Evolutionary conservation across 2,113 vertebrate genomes (phyloP).

Genomic region (Chlamydotis undulata): DNA sequence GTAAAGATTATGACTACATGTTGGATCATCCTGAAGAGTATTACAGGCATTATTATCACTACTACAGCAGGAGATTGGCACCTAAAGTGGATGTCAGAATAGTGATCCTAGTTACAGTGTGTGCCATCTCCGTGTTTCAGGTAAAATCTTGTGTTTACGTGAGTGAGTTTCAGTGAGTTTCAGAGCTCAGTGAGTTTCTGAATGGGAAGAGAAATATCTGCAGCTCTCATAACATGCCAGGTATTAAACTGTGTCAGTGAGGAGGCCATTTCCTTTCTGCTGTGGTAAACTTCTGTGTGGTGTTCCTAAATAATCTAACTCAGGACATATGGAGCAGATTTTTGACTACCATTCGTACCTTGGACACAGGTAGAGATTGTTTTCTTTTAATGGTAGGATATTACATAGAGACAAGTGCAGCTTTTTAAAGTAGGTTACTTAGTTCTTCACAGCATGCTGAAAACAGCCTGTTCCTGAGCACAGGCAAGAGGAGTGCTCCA

Average conservation of each 20-base stretch:
- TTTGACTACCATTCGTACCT: not conserved
- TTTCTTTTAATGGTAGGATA: not conserved
- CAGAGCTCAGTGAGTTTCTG: not conserved
- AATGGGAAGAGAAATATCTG: not conserved
- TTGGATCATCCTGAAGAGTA: conserved; percentile 96
- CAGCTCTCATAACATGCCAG: fast-evolving
- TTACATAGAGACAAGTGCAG: not conserved
- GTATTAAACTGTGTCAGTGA: not conserved
- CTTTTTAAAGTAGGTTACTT: not conserved
- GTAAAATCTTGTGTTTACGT: conserved; percentile 62
- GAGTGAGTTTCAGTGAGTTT: too few relatives aligned
- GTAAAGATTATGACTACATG: conserved; percentile 97
- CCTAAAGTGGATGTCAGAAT: conserved; percentile 92
- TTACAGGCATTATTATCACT: conserved; percentile 95
- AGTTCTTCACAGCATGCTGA: not conserved
- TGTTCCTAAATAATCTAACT: not conserved
- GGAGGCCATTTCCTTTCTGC: fast-evolving
- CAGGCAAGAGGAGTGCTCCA: not conserved
- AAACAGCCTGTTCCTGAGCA: not conserved
- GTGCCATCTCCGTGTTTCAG: conserved; percentile 93
- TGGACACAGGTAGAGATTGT: not conserved
- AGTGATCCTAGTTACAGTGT: conserved; percentile 91
- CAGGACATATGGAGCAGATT: not conserved
- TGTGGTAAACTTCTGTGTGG: not conserved
- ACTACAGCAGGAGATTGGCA: conserved; percentile 89